These are phyloP conservation scores for Cricetomys ansorgei DNA, from an alignment of 2,113 vertebrate species.

Conservation along the genomic window DNA sequence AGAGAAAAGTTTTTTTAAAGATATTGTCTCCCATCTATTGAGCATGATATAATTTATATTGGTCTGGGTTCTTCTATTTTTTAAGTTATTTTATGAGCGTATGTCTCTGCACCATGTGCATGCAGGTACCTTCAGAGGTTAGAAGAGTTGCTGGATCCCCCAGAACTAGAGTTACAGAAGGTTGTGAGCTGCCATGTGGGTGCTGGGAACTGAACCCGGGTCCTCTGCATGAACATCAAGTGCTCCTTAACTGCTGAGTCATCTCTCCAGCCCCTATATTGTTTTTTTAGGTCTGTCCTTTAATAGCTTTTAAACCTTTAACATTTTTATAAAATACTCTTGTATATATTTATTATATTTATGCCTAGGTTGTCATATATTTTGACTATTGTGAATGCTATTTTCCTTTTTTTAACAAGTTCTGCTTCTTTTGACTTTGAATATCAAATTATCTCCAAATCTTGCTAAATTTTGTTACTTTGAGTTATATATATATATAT, in stretches of 20 bases:
- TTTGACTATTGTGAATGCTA: slow-evolving; percentile 10
- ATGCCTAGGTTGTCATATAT: background rate
- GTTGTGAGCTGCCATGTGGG: background rate
- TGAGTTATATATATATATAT: slow-evolving; percentile 19
- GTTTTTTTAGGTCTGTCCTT: background rate
- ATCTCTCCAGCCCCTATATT: background rate
- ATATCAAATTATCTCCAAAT: background rate
- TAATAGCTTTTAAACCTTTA: slow-evolving; percentile 11
- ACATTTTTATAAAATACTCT: slow-evolving; percentile 7
- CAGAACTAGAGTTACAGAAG: background rate
- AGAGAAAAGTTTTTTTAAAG: background rate
- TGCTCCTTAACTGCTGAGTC: background rate
- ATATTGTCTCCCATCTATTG: background rate
- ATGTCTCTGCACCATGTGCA: background rate
- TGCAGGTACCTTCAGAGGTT: background rate
- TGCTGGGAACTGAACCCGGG: background rate
- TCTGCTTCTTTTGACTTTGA: background rate
- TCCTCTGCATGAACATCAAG: background rate
- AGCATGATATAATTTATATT: background rate
- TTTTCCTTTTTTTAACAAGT: slow-evolving; percentile 50
- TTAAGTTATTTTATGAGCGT: background rate
- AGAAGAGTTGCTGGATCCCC: background rate
- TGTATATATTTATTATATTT: background rate
- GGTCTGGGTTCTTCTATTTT: background rate
- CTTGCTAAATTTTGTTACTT: background rate